Conservation (phyloP, 2,797 vertebrate species). For the Dendrocincla fuliginosa region DNA sequence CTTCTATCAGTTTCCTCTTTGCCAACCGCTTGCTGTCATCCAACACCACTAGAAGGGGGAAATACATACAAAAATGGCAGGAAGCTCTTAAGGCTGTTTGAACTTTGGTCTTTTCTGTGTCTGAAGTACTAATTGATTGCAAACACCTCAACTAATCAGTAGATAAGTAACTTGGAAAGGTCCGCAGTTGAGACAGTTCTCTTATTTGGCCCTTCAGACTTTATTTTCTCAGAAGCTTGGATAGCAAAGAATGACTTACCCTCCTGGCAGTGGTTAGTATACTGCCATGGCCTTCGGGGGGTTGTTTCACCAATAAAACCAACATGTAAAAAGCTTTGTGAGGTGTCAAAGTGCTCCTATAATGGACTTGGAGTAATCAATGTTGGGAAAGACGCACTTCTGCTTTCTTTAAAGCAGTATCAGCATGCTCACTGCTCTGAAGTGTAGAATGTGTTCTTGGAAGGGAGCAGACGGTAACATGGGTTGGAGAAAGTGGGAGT, state of each 20-base stretch:
- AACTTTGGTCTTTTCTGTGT: neutral
- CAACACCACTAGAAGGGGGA: conserved; percentile 87
- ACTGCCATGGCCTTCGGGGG: neutral
- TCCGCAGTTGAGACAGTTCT: neutral
- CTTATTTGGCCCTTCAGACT: neutral
- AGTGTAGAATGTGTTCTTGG: neutral
- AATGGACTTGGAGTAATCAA: neutral
- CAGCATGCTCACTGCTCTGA: neutral
- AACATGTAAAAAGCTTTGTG: neutral
- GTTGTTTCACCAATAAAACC: neutral
- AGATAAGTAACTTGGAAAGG: neutral
- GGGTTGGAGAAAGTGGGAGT: neutral
- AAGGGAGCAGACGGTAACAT: neutral
- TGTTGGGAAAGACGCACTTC: neutral
- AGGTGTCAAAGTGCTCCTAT: neutral
- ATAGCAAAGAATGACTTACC: neutral
- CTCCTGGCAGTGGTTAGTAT: neutral
- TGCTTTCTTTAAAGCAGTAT: neutral
- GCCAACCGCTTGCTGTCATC: conserved; percentile 95
- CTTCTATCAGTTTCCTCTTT: conserved; percentile 95
- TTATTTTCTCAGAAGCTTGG: neutral
- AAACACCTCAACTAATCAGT: neutral
- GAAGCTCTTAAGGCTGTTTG: neutral
- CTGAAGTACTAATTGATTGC: neutral
- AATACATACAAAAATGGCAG: neutral